A percentile compares a stretch with the other conserved stretches of the same genome.
These are phyloP conservation scores for Platysternon megacephalum DNA, from an alignment of 2,113 vertebrate species.

Conservation along the genomic window DNA sequence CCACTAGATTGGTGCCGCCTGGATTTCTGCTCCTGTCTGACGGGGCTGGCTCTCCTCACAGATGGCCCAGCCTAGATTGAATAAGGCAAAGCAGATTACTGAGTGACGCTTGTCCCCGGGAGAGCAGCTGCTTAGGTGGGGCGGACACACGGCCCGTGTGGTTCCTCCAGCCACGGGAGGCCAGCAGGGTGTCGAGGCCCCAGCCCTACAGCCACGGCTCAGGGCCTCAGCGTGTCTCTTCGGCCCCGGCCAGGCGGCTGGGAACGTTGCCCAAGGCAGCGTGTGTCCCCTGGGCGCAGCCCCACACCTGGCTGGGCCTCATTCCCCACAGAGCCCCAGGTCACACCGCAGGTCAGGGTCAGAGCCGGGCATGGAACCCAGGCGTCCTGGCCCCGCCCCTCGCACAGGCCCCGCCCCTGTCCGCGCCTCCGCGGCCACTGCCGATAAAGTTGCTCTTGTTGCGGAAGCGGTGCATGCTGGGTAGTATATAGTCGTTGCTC, in stretches of 20 bases:
- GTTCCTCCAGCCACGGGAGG: neutral
- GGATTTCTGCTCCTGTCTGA: neutral
- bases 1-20: neutral
- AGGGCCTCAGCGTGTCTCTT: too few species aligned
- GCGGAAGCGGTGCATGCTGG: neutral
- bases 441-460: neutral
- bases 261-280: too few species aligned
- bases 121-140: constrained; percentile 1
- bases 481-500: neutral
- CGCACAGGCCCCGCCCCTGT: neutral
- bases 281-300: too few species aligned
- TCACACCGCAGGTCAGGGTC: too few species aligned
- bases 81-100: constrained; percentile 72
- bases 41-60: neutral
- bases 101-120: neutral
- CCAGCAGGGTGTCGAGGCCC: too few species aligned
- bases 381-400: neutral
- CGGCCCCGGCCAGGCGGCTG: too few species aligned
- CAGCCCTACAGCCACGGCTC: too few species aligned
- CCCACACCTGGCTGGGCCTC: too few species aligned
- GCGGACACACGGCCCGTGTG: neutral
- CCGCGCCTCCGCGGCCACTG: too few species aligned
- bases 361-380: neutral
- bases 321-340: too few species aligned
- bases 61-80: constrained; percentile 72